Evolutionary conservation across 1,140 invertebrate species (phyloP).

Genomic region (Scaptomyza hsui): DNA sequence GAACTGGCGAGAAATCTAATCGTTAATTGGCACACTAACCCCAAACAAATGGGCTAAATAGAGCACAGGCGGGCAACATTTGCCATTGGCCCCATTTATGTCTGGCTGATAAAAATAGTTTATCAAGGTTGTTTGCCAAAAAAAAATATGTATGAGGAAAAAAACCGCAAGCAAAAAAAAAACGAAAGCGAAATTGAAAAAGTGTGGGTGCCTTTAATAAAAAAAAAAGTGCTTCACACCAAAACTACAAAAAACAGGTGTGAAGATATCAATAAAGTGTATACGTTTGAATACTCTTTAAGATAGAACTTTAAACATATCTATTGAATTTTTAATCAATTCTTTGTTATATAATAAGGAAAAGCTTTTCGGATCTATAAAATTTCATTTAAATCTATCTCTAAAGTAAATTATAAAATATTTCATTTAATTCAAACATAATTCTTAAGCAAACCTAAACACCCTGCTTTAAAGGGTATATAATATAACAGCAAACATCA

Average conservation of each 20-base stretch:
- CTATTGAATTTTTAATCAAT: too few relatives aligned
- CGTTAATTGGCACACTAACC: conserved; percentile 81
- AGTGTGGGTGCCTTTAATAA: conserved; percentile 42
- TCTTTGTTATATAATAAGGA: too few relatives aligned
- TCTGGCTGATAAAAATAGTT: conserved; percentile 79
- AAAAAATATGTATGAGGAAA: conserved; percentile 16
- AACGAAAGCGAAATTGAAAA: conserved; percentile 52
- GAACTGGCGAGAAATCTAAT: conserved; percentile 56
- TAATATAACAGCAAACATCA: background rate
- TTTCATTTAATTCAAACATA: too few relatives aligned
- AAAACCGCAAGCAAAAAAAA: conserved; percentile 14
- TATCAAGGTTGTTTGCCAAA: conserved; percentile 75
- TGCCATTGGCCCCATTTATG: conserved; percentile 77
- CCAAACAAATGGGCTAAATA: conserved; percentile 66
- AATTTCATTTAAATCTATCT: too few relatives aligned
- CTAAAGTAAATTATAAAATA: too few relatives aligned
- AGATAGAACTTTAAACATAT: too few relatives aligned
- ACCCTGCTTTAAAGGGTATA: background rate
- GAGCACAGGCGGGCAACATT: conserved; percentile 4
- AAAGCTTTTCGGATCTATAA: too few relatives aligned
- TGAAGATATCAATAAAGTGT: background rate
- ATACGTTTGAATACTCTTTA: background rate
- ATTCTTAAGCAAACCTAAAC: background rate
- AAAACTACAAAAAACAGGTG: background rate
- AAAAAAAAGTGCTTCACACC: conserved; percentile 13